Conservation (phyloP, 2,888 invertebrate species). For the Mellilla xanthometata region DNA sequence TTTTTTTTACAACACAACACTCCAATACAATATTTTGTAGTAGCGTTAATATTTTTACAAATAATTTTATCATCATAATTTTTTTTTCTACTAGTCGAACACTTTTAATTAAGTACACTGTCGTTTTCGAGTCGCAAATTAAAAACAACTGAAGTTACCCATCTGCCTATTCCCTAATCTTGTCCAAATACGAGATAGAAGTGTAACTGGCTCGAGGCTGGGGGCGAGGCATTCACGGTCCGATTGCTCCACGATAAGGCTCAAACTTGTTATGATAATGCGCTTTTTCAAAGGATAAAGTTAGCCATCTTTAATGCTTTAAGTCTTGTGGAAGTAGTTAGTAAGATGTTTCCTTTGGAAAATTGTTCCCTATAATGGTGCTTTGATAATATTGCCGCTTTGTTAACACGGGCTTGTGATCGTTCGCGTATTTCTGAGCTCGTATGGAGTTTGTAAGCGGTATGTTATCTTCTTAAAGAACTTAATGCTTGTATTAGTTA, state of each 20-base stretch:
- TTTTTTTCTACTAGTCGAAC: no score
- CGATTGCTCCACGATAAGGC: constrained; percentile 28
- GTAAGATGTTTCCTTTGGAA: constrained; percentile 16
- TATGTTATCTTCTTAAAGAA: no score
- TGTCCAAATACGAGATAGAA: constrained; percentile 20
- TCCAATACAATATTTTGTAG: no score
- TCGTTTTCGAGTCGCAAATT: no score
- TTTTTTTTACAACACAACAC: no score
- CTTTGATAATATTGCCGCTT: constrained; percentile 12
- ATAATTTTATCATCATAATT: no score
- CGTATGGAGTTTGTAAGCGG: background rate
- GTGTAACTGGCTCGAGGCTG: constrained; percentile 21
- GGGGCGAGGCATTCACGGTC: constrained; percentile 28
- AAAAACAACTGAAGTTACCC: background rate
- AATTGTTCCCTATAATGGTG: constrained; percentile 12
- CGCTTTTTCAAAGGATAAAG: constrained; percentile 33
- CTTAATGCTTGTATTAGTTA: no score
- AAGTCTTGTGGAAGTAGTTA: constrained; percentile 24
- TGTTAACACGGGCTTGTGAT: constrained; percentile 10
- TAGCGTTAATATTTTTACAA: no score
- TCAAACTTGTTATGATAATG: constrained; percentile 33
- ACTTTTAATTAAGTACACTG: no score
- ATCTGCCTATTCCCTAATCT: constrained; percentile 6
- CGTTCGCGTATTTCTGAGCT: constrained; percentile 1
- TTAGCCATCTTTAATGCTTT: constrained; percentile 27